Conservation (phyloP, 2,888 invertebrate genomes). For the Gymnosoma rotundatum region DNA sequence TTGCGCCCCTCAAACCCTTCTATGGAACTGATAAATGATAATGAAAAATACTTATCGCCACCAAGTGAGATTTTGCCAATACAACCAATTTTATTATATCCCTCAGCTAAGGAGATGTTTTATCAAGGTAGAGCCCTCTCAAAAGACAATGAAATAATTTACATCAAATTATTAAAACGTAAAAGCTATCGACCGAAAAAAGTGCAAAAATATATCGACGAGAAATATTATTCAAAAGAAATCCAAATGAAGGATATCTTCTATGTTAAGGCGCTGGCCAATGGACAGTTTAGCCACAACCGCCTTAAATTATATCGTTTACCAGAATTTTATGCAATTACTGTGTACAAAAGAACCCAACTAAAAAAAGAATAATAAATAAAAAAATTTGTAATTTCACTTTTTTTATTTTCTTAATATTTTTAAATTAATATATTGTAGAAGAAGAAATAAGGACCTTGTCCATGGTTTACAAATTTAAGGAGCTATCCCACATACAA, state of each 20-base stretch:
- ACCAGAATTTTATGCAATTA: slow-evolving; percentile 79
- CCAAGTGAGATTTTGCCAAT: slow-evolving; percentile 78
- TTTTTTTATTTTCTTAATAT: background rate
- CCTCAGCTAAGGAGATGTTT: slow-evolving; percentile 60
- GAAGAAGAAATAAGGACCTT: too few species aligned
- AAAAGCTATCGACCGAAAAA: slow-evolving; percentile 76
- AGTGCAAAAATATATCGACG: slow-evolving; percentile 68
- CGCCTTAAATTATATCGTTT: slow-evolving; percentile 78
- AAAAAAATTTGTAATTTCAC: background rate
- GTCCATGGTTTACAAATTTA: too few species aligned
- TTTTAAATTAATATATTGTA: too few species aligned
- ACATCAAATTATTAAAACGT: slow-evolving; percentile 76
- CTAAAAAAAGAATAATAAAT: slow-evolving; percentile 13
- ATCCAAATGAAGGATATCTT: slow-evolving; percentile 77
- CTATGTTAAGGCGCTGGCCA: slow-evolving; percentile 77
- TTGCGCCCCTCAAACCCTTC: slow-evolving; percentile 15
- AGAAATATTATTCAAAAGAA: slow-evolving; percentile 67
- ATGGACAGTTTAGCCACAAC: slow-evolving; percentile 79
- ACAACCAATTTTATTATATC: slow-evolving; percentile 78
- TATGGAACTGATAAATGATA: slow-evolving; percentile 10
- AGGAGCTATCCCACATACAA: too few species aligned
- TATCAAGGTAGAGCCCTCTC: slow-evolving; percentile 73
- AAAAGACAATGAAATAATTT: slow-evolving; percentile 76
- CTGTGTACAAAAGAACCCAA: slow-evolving; percentile 74
- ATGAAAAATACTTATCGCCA: slow-evolving; percentile 59